Conservation (phyloP, 2,888 invertebrate species). For the Tuta absoluta region DNA sequence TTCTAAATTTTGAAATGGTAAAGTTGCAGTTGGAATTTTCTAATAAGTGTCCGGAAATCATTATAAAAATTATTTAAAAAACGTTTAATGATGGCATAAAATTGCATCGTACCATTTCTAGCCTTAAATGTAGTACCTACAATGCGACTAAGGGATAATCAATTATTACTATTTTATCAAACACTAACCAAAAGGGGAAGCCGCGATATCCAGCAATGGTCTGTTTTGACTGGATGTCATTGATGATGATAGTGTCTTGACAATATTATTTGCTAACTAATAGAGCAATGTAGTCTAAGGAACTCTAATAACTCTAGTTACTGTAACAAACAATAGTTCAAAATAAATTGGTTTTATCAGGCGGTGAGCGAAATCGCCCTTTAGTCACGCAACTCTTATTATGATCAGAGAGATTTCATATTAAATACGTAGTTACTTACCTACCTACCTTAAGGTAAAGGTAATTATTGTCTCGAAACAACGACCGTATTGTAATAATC, state of each 20-base stretch:
- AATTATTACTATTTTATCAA: too few relatives aligned
- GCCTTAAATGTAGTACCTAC: too few relatives aligned
- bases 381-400: conserved; percentile 54
- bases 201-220: too few relatives aligned
- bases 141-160: too few relatives aligned
- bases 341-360: conserved; percentile 19
- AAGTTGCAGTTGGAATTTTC: not conserved
- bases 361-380: conserved; percentile 45
- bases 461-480: conserved; percentile 30
- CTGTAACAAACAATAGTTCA: conserved; percentile 4
- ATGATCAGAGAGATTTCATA: conserved; percentile 45
- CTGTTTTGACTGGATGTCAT: too few relatives aligned
- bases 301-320: conserved; percentile 2
- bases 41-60: not conserved
- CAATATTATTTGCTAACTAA: too few relatives aligned
- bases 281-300: not conserved
- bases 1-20: not conserved
- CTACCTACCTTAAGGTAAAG: not conserved
- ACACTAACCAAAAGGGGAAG: too few relatives aligned
- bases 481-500: conserved; percentile 2
- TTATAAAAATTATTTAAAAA: not conserved
- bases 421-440: conserved; percentile 21
- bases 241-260: too few relatives aligned
- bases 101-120: too few relatives aligned
- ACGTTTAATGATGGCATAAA: too few relatives aligned